These are phyloP conservation scores for Acrocyrtus sp. DNA, from an alignment of 2,888 invertebrate genomes.

Conservation along the genomic window DNA sequence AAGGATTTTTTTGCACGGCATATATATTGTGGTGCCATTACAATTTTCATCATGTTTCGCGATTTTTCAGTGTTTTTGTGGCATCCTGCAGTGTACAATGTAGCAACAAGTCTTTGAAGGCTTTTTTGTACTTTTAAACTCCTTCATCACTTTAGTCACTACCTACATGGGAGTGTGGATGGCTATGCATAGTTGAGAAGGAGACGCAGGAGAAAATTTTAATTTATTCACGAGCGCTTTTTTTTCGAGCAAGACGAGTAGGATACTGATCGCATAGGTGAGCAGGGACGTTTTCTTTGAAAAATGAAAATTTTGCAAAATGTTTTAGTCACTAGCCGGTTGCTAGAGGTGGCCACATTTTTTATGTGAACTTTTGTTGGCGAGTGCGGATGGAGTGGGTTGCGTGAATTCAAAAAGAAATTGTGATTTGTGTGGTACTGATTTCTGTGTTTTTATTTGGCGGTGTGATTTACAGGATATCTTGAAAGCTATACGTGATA, in stretches of 20 bases:
- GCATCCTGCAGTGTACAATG: neutral
- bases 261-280: neutral
- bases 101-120: conserved; percentile 14
- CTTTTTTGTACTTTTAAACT: conserved; percentile 9
- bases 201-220: neutral
- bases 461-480: conserved; percentile 58
- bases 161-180: conserved; percentile 23
- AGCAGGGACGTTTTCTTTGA: neutral
- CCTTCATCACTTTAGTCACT: conserved; percentile 18
- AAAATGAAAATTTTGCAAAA: neutral
- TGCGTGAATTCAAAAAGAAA: no score
- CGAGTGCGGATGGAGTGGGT: no score
- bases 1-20: conserved; percentile 16
- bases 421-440: neutral
- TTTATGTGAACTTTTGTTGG: neutral
- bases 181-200: neutral
- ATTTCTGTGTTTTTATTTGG: no score
- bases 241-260: neutral
- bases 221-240: neutral
- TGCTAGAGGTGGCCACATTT: no score
- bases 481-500: conserved; percentile 65
- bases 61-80: neutral
- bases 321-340: neutral
- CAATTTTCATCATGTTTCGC: conserved; percentile 10
- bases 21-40: neutral